phyloP scores from a whole-genome alignment of 2,888 invertebrate species.

The Nasonovia ribisnigri region DNA sequence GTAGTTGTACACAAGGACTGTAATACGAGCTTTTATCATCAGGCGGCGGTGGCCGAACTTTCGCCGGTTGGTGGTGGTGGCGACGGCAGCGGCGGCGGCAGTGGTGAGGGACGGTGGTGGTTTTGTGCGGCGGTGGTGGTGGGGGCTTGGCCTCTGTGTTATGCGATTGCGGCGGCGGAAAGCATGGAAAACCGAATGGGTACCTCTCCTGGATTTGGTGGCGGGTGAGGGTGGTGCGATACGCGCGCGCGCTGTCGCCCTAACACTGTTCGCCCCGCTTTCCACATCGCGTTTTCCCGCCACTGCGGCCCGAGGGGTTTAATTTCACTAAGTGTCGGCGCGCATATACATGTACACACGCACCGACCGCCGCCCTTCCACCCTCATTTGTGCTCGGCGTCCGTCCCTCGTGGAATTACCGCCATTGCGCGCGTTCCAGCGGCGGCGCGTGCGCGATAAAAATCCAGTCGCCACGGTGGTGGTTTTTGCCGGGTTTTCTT shows the following conservation, averaged over 20 bases:
- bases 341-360: slow-evolving; percentile 28
- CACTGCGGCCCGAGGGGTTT: slow-evolving; percentile 56
- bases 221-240: not conserved
- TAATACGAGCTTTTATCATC: slow-evolving; percentile 45
- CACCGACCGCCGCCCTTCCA: slow-evolving; percentile 21
- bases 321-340: slow-evolving; percentile 63
- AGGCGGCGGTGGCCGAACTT: slow-evolving; percentile 41
- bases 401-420: slow-evolving; percentile 53
- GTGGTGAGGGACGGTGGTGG: not conserved
- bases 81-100: not conserved
- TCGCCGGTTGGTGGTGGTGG: not conserved
- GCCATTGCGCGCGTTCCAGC: slow-evolving; percentile 31
- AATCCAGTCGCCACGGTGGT: slow-evolving; percentile 33
- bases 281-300: slow-evolving; percentile 10
- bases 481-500: slow-evolving; percentile 51
- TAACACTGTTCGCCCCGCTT: not conserved
- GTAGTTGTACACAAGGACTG: not conserved
- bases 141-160: slow-evolving; percentile 22
- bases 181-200: slow-evolving; percentile 19
- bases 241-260: not conserved
- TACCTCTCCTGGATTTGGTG: not conserved
- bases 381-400: slow-evolving; percentile 6
- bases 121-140: not conserved
- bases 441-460: slow-evolving; percentile 48
- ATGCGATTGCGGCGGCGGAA: slow-evolving; percentile 22